phyloP scores from a whole-genome alignment of 2,888 invertebrate species.

The Thymelicus lineola region DNA sequence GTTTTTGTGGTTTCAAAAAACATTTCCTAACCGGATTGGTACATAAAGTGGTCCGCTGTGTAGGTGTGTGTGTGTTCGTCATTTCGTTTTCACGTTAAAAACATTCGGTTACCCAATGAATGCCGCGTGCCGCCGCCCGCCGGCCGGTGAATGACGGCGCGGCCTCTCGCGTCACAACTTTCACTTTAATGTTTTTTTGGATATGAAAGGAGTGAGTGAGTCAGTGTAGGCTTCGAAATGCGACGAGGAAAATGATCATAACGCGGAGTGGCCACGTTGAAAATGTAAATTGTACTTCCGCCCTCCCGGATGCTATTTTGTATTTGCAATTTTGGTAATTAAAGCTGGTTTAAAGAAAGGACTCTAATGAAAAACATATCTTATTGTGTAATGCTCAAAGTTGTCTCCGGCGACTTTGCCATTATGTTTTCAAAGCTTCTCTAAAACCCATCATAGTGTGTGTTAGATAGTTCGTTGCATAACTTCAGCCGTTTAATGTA shows the following conservation, averaged over 20 bases:
- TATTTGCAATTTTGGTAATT: neutral
- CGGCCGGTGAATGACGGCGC: constrained; percentile 63
- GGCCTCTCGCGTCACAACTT: constrained; percentile 70
- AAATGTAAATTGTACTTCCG: constrained; percentile 20
- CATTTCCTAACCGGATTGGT: neutral
- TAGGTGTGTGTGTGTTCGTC: no score
- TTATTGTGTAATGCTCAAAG: no score
- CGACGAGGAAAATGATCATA: constrained; percentile 43
- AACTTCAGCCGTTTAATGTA: constrained; percentile 39
- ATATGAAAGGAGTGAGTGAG: constrained; percentile 54
- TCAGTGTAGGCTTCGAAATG: constrained; percentile 48
- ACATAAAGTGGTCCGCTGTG: neutral
- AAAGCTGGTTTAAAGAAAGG: constrained; percentile 1
- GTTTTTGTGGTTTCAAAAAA: neutral
- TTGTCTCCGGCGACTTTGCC: no score
- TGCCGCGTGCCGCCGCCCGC: neutral
- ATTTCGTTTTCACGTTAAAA: constrained; percentile 63
- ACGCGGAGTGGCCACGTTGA: constrained; percentile 29
- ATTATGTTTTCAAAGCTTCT: neutral
- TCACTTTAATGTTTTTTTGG: constrained; percentile 79
- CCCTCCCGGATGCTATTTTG: constrained; percentile 39
- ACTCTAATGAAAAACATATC: neutral
- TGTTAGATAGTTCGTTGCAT: constrained; percentile 40
- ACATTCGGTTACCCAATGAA: constrained; percentile 71
- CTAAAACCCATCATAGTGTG: constrained; percentile 5